Evolutionary conservation across 1,140 invertebrate species (phyloP), one percentile per base, ranked within the genome.

Genomic region (Campodea augens): DNA sequence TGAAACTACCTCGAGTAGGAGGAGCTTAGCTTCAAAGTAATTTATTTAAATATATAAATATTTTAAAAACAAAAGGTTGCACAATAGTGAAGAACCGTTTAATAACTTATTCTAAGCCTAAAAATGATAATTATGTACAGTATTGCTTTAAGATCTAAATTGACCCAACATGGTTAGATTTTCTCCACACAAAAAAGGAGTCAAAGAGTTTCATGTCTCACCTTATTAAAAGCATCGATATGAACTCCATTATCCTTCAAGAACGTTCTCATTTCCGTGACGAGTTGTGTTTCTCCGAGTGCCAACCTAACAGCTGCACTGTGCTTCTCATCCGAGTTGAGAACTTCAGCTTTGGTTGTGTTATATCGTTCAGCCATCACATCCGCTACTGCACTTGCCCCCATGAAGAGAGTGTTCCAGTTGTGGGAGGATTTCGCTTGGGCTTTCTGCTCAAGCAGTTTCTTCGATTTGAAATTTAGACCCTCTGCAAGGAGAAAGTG

Each of bases 321-420:
- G 10, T 68, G 58, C 41, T 60, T 59, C 3, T 55, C 58, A 44
- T 58, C 58, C 19, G 66, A 64, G 48, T 65, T 60, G 2, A 69
- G 50, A 40, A 74, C 64, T 57, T 64, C 51, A 2, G 87, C 78
- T 68, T 98, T 98, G 1, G 80, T 75, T 1, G 78, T 82, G 49
- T 78, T 78, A 55, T 92, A 95, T 42, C 75, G 79, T 27, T 79
- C 71, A 13, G 92, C 82, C 54, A 98, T 77, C 1, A 88, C 73
- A 56, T 97, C 83, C 0, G 88, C 90, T 1, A 98, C 81, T 2
- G 92, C 89, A 68, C 96, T 88, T 20, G 78, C 73, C 0, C 90
- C 91, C 27, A 98, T 65, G 60, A 98, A 99, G 7, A 98, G 58
- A 0, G 89, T 76, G 62, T 99, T 98, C 95, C 95, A 99, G 60